Percentiles rank a stretch among this genome's conserved stretches.
These are phyloP conservation scores for Glaucomys volans DNA, from an alignment of 2,113 vertebrate genomes.

Conservation along the genomic window DNA sequence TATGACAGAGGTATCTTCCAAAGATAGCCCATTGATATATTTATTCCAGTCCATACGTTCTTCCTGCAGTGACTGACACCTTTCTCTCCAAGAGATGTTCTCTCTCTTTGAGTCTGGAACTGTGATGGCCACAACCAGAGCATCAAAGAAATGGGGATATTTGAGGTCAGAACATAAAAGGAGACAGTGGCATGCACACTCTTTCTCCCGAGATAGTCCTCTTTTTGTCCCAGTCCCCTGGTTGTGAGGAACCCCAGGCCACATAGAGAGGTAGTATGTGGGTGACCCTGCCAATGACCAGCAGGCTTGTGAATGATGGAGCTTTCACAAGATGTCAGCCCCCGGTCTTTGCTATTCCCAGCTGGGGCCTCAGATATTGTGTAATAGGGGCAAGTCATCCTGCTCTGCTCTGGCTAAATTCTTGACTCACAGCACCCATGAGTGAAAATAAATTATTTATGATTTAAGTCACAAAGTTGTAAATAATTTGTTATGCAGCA, in stretches of 20 bases:
- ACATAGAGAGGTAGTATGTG: background rate
- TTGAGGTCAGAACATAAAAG: background rate
- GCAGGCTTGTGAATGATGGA: background rate
- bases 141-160: background rate
- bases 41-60: background rate
- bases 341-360: background rate
- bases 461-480: background rate
- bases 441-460: background rate
- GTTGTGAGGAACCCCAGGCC: background rate
- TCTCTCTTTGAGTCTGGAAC: background rate
- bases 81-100: background rate
- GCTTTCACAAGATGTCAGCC: background rate
- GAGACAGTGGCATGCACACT: too few relatives aligned
- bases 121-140: background rate
- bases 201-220: background rate
- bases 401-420: background rate
- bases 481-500: background rate
- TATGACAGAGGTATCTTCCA: background rate
- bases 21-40: background rate
- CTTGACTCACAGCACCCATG: background rate
- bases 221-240: background rate
- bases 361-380: background rate
- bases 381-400: background rate
- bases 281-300: background rate
- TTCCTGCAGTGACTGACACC: background rate